phyloP scores from a whole-genome alignment of 37 sponge, comb jelly and placozoan genomes.

The Lycopodina hypogea region DNA sequence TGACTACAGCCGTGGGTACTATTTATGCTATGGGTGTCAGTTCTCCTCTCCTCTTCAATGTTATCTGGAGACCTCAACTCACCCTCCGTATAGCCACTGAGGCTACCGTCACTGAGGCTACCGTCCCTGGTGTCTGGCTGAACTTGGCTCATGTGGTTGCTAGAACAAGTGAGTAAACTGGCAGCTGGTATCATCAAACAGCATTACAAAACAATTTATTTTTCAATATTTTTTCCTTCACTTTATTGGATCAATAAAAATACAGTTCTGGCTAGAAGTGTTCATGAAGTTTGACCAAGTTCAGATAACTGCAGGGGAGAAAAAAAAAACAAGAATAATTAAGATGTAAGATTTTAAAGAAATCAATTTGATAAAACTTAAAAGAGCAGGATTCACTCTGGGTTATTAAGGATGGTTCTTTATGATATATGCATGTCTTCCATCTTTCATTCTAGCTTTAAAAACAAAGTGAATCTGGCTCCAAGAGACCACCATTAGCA shows the following conservation, averaged over 20 bases:
- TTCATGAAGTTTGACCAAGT: not conserved
- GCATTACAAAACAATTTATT: not conserved
- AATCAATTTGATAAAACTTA: too few relatives aligned
- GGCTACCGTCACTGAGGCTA: too few relatives aligned
- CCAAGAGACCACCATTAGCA: not conserved
- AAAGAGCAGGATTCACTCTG: too few relatives aligned
- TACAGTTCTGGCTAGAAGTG: not conserved
- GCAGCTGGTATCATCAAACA: constrained; percentile 4
- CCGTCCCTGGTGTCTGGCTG: too few relatives aligned
- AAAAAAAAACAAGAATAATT: not conserved
- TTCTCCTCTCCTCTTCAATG: not conserved
- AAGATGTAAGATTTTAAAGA: too few relatives aligned
- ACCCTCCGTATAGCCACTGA: too few relatives aligned
- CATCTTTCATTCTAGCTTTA: too few relatives aligned
- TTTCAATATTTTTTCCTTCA: not conserved
- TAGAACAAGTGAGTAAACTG: not conserved
- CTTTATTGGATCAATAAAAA: not conserved
- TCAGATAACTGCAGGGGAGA: constrained; percentile 2
- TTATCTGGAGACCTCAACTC: too few relatives aligned
- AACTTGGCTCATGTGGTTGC: not conserved
- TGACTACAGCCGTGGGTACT: too few relatives aligned
- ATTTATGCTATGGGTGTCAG: not conserved
- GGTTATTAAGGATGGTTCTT: too few relatives aligned
- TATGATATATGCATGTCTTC: too few relatives aligned
- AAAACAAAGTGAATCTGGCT: too few relatives aligned